phyloP scores from a whole-genome alignment of 2,888 invertebrate genomes.

The Eilema sororculum region DNA sequence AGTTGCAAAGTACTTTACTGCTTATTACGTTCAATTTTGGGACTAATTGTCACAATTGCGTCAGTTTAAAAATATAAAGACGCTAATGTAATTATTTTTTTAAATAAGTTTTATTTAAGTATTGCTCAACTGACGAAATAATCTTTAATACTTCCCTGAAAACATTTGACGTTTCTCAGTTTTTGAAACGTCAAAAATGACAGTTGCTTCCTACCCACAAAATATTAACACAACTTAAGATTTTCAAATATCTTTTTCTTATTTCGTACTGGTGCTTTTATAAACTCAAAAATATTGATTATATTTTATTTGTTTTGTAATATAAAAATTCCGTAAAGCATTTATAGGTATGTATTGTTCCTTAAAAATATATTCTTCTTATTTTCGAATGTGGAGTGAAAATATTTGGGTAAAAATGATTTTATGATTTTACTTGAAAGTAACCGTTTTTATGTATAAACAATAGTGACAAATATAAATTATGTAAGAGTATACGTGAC shows the following conservation, averaged over 20 bases:
- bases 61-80: too few species aligned
- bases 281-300: constrained; percentile 59
- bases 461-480: constrained; percentile 53
- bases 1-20: too few species aligned
- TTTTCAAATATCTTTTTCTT: constrained; percentile 40
- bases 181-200: background rate
- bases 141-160: background rate
- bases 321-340: constrained; percentile 75
- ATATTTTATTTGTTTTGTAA: constrained; percentile 40
- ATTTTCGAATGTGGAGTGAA: constrained; percentile 33
- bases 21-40: background rate
- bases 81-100: too few species aligned
- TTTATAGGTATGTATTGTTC: constrained; percentile 64
- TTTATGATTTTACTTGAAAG: constrained; percentile 37
- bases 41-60: background rate
- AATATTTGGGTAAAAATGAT: constrained; percentile 35
- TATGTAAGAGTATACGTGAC: constrained; percentile 38
- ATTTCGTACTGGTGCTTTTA: constrained; percentile 70
- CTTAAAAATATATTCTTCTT: constrained; percentile 35
- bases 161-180: background rate
- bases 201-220: constrained; percentile 6
- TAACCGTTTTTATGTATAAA: constrained; percentile 40
- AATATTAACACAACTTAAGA: constrained; percentile 8
- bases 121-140: background rate
- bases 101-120: background rate